These are phyloP conservation scores for Calameuta pallipes DNA, from an alignment of 2,888 invertebrate genomes.

Conservation along the genomic window DNA sequence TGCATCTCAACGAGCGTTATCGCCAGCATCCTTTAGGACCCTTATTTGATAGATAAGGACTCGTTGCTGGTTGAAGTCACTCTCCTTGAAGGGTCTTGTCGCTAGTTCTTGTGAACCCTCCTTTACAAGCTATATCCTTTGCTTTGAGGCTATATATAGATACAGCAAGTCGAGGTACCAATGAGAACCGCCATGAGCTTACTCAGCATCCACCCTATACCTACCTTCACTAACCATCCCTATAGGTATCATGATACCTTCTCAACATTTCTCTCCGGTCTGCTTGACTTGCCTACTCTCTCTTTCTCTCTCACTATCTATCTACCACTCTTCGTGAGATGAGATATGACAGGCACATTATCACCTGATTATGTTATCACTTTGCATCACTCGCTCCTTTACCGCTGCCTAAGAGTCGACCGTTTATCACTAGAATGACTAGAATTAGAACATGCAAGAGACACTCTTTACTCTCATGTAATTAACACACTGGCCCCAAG, in stretches of 20 bases:
- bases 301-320: conserved; percentile 21
- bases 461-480: conserved; percentile 10
- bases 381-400: conserved; percentile 58
- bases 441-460: conserved; percentile 4
- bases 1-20: conserved; percentile 46
- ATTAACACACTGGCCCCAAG: not conserved
- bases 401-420: conserved; percentile 46
- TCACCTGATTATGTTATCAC: conserved; percentile 64
- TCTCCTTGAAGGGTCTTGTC: conserved; percentile 44
- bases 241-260: not conserved
- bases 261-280: conserved; percentile 6
- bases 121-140: conserved; percentile 11
- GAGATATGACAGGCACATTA: conserved; percentile 59
- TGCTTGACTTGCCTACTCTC: conserved; percentile 14
- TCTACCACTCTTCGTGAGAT: conserved; percentile 20
- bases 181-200: conserved; percentile 26
- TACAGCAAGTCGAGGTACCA: conserved; percentile 34
- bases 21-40: conserved; percentile 32
- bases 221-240: conserved; percentile 15
- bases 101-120: conserved; percentile 26
- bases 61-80: conserved; percentile 28
- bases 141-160: conserved; percentile 16
- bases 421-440: conserved; percentile 45
- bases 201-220: not conserved
- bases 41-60: conserved; percentile 47